Evolutionary conservation across 2,113 vertebrate genomes (phyloP), one percentile per base, ranked within the genome.

Genomic region (Brachirus orientalis): DNA sequence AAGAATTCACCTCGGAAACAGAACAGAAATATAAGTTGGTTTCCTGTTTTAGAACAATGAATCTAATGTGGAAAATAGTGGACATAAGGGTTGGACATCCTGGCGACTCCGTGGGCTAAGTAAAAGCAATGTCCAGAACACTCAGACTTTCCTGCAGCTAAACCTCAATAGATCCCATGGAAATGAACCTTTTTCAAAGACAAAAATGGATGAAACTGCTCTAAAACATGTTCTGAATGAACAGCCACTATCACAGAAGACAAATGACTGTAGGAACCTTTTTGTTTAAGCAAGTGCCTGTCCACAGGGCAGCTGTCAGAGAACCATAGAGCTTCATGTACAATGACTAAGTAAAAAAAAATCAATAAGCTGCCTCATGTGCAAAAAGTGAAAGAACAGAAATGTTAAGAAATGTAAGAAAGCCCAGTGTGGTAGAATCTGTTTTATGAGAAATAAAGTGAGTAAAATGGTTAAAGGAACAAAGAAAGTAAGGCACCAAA

Each of bases 321-420:
- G n/a, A n/a, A n/a, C 71, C 64, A 57, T 44, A 14, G 61, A 67
- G 43, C 75, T 65, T 43, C 70, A 65, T 11, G 17, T 47, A 47
- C 38, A 17, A 18, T 75, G 80, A 81, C 71, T 57, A 68, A 81
- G 53, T 77, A 72, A 75, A 79, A 82, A 77, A 51, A 51, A 72
- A 72, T 69, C 75, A 63, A 44, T 55, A 75, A 63, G 43, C 54
- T 54, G 72, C 38, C 72, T 40, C 44, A 56, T 10, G 47, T 45
- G 50, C 46, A 33, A 72, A 54, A 54, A 63, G 20, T 52, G 36
- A 41, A 22, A 45, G 41, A 61, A 52, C 20, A 58, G 57, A 71
- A 22, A 46, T 4, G n/a, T 45, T 33, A 35, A 40, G 6, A 46
- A 36, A 62, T n/a, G 22, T 17, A 12, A 61, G 45, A 66, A 57